Base-by-base conservation (phyloP, 2,113 vertebrate species). In the Pseudonaja textilis region DNA sequence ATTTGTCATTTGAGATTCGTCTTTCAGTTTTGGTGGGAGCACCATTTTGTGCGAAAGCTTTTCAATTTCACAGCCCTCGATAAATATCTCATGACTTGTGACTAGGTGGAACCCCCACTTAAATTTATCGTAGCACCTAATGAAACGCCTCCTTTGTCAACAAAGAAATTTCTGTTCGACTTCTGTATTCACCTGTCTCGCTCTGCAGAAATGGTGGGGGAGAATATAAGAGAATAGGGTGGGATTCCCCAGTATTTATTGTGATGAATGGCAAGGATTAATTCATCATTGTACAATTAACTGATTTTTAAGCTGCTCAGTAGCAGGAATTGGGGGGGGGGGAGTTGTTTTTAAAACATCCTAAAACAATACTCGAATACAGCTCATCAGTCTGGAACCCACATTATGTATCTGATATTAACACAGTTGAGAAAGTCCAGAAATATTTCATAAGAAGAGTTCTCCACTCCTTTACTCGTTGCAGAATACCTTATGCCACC, bases 61-160 rank as follows among this genome's bases (percentile, higher is more conserved):
- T 85, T 86, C 42, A 0, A 39, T 92, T 94, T 89, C 42, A 93
- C 91, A 93, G 85, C 87, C 39, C 52, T 2, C 94, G 89, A 52
- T 95, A 88, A 89, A 89, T 9, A 1, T 59, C 54, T 61, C 74
- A 1, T 59, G 85, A 87, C 90, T 88, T 29, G 25, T 57, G 92
- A n/a, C 89, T 92, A 39, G 93, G 90, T 85, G 89, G 86, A 93
- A 39, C 55, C 42, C 42, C n/a, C 87, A 93, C 85, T 93, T 89
- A 1, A 11, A 81, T 93, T 96, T 95, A 94, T 95, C 93, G 61
- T 39, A 29, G 14, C 85, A 50, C 89, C 90, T 57, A 85, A 92
- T 88, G 90, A 64, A 94, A 96, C 96, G 56, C 97, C 89, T 92
- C 16, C 5, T 97, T 95, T 91, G 94, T 94, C 94, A 96, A 96